Percentiles rank a stretch among this genome's conserved stretches.
These are phyloP conservation scores for Creontiades dilutus DNA, from an alignment of 2,888 invertebrate genomes.

Conservation along the genomic window DNA sequence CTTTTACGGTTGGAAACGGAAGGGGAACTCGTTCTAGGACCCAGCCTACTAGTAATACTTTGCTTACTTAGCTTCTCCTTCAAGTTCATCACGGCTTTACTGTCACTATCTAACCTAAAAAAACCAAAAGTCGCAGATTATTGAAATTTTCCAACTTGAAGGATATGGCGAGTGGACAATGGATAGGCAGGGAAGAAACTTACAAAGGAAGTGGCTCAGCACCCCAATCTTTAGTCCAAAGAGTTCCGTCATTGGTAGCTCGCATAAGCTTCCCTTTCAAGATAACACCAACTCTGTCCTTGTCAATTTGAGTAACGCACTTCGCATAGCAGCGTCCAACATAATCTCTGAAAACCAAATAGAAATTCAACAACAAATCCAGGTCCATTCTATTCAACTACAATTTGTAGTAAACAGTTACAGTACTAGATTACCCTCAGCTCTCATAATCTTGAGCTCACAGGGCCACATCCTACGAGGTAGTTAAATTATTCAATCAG, in stretches of 20 bases:
- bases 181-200: conserved; percentile 59
- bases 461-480: too few relatives aligned
- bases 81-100: conserved; percentile 73
- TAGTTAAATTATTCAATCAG: too few relatives aligned
- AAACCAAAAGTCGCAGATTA: not conserved
- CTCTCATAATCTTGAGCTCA: too few relatives aligned
- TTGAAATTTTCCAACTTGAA: not conserved
- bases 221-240: conserved; percentile 96
- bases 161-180: not conserved
- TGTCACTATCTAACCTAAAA: conserved; percentile 73
- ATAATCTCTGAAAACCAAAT: conserved; percentile 81
- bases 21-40: conserved; percentile 60
- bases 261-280: conserved; percentile 95
- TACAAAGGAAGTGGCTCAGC: conserved; percentile 91
- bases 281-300: conserved; percentile 95
- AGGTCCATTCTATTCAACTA: too few relatives aligned
- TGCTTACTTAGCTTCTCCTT: conserved; percentile 72
- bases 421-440: too few relatives aligned
- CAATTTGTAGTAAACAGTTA: too few relatives aligned
- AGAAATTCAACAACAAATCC: conserved; percentile 27
- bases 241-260: conserved; percentile 91
- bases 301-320: conserved; percentile 91
- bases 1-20: conserved; percentile 30
- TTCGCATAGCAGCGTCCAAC: conserved; percentile 95
- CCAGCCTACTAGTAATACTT: conserved; percentile 69